phyloP scores from a whole-genome alignment of 1,140 invertebrate genomes.

The Megalonaias nervosa region DNA sequence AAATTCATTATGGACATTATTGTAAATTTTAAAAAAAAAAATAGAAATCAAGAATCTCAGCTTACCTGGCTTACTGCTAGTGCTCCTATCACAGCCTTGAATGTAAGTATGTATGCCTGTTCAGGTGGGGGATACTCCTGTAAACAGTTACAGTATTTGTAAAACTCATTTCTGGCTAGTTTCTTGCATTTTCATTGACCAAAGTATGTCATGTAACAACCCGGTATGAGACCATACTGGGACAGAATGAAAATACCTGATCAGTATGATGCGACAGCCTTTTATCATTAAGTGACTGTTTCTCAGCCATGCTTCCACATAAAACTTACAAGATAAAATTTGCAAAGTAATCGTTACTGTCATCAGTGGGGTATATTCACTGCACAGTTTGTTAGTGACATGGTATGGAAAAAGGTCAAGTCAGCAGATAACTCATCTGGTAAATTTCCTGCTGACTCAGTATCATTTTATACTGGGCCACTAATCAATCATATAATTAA shows the following conservation, averaged over 20 bases:
- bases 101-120: conserved; percentile 80
- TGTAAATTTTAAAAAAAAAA: not conserved
- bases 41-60: not conserved
- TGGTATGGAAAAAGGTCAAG: no score
- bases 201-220: not conserved
- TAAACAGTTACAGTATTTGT: conserved; percentile 49
- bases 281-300: not conserved
- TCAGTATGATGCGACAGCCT: not conserved
- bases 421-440: no score
- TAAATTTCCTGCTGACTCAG: no score
- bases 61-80: conserved; percentile 72
- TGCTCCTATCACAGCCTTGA: conserved; percentile 87
- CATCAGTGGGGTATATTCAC: no score
- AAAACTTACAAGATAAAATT: not conserved
- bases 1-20: no score
- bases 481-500: no score
- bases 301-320: not conserved
- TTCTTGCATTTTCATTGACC: not conserved
- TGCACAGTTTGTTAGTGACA: no score
- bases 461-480: no score
- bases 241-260: not conserved
- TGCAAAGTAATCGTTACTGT: no score
- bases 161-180: not conserved
- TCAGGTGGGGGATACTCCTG: conserved; percentile 84
- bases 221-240: not conserved